phyloP scores from a whole-genome alignment of 2,888 invertebrate genomes.

The Sphecodes monilicornis region DNA sequence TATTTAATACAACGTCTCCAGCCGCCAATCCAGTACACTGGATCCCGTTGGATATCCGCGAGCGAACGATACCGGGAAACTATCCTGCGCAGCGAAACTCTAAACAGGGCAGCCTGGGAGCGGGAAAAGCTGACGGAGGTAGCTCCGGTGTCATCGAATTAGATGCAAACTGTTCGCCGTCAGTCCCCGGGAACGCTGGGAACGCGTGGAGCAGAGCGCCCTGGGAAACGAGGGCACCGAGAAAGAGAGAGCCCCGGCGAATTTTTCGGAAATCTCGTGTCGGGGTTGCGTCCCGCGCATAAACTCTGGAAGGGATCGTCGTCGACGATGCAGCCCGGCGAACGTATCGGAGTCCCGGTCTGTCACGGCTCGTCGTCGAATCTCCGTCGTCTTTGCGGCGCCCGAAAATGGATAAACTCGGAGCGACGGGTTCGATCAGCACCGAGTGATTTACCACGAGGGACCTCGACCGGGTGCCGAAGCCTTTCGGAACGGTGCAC shows the following conservation, averaged over 20 bases:
- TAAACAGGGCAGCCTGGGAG: background rate
- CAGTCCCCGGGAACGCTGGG: background rate
- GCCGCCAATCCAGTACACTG: background rate
- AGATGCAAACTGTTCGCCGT: constrained; percentile 32
- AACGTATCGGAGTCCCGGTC: constrained; percentile 31
- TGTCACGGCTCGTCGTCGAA: constrained; percentile 57
- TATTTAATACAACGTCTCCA: background rate
- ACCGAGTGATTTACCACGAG: constrained; percentile 69
- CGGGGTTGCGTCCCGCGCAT: constrained; percentile 42
- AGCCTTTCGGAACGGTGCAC: background rate
- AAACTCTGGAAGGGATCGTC: constrained; percentile 57
- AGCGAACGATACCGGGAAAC: background rate
- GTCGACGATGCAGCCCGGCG: constrained; percentile 8
- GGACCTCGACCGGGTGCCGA: constrained; percentile 37
- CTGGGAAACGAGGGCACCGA: background rate
- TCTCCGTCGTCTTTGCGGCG: constrained; percentile 48
- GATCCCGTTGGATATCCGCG: background rate
- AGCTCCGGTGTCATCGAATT: constrained; percentile 25
- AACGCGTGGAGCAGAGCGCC: background rate
- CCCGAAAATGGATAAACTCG: constrained; percentile 66
- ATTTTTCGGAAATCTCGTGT: constrained; percentile 51
- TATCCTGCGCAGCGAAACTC: background rate
- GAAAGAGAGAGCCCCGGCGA: background rate
- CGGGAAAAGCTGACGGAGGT: background rate
- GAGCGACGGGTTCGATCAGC: constrained; percentile 56